These are phyloP conservation scores for Garrulus glandarius DNA, from an alignment of 2,797 vertebrate genomes.

Conservation along the genomic window DNA sequence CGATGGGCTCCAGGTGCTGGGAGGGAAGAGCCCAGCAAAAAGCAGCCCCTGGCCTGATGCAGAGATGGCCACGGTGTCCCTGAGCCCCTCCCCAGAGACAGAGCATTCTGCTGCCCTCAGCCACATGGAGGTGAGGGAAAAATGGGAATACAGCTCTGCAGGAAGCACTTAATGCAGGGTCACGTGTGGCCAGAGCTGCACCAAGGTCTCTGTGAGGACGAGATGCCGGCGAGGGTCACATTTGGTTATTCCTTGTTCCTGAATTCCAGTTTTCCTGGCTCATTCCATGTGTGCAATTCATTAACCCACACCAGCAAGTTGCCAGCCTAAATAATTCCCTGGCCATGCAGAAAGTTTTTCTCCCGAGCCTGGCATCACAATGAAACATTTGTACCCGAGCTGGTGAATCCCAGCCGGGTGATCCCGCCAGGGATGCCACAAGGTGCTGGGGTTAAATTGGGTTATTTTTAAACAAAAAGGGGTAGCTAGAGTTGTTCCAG, in stretches of 20 bases:
- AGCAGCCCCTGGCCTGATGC: neutral
- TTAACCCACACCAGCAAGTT: neutral
- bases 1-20: neutral
- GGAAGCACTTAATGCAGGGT: neutral
- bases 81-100: neutral
- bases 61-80: neutral
- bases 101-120: neutral
- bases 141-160: neutral
- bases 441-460: neutral
- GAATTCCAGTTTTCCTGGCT: neutral
- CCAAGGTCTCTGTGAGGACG: neutral
- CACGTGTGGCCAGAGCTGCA: neutral
- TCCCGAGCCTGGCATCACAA: neutral
- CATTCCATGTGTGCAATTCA: accelerated
- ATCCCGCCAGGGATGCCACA: accelerated
- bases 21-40: neutral
- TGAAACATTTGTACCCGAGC: neutral
- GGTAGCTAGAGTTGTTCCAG: neutral
- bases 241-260: neutral
- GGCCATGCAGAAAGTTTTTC: neutral
- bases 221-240: neutral
- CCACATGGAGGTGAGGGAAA: accelerated
- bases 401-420: neutral
- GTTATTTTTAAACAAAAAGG: neutral
- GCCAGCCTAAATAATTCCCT: neutral